A percentile compares a stretch with the other conserved stretches of the same genome.
Conservation (phyloP, 2,113 vertebrate genomes). For the Poeciliopsis prolifica region DNA sequence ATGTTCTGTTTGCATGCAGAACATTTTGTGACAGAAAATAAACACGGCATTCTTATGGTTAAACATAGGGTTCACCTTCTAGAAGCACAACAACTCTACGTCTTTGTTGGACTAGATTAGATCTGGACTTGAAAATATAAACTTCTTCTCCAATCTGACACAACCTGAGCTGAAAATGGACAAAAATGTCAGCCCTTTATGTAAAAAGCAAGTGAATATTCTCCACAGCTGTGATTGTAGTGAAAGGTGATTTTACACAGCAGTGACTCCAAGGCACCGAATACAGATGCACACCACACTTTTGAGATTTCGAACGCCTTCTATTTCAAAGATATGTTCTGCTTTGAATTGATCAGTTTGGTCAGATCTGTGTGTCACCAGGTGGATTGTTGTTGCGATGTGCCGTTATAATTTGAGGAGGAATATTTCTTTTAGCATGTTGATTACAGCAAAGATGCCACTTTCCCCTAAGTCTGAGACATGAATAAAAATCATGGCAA, state of each 20-base stretch:
- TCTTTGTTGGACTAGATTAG: too few relatives aligned
- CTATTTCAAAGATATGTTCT: background rate
- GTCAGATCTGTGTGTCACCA: background rate
- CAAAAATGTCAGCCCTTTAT: too few relatives aligned
- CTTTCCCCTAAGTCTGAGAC: slow-evolving; percentile 11
- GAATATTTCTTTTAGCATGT: background rate
- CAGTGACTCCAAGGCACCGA: background rate
- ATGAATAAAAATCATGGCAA: slow-evolving; percentile 42
- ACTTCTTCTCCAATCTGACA: too few relatives aligned
- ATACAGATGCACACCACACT: background rate
- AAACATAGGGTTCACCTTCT: too few relatives aligned
- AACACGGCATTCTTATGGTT: too few relatives aligned
- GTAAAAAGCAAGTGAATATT: too few relatives aligned
- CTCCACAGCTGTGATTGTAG: too few relatives aligned
- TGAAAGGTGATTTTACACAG: background rate
- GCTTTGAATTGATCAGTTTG: background rate
- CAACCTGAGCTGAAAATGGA: too few relatives aligned
- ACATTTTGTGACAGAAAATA: too few relatives aligned
- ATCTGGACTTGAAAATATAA: too few relatives aligned
- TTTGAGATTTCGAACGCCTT: background rate
- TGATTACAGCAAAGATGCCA: slow-evolving; percentile 17
- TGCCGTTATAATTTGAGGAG: slow-evolving; percentile 6
- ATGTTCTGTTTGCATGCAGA: too few relatives aligned
- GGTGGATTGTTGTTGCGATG: background rate
- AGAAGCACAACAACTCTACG: too few relatives aligned